phyloP scores from a whole-genome alignment of 2,888 invertebrate genomes.

The Hydrotaea diabolus region DNA sequence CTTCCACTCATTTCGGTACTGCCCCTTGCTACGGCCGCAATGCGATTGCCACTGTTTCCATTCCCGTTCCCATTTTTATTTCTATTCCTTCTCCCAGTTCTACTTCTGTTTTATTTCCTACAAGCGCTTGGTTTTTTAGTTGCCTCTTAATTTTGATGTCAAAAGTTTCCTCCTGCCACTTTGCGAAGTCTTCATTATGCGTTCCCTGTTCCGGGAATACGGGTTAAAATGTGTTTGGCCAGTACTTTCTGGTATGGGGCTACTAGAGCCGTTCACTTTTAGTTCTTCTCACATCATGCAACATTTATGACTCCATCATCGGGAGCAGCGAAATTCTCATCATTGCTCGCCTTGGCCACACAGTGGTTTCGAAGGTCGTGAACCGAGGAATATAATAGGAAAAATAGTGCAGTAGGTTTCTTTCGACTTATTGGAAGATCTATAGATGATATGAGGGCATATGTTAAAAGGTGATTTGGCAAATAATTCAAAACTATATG shows the following conservation, averaged over 20 bases:
- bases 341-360: no score
- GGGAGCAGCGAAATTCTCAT: no score
- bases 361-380: no score
- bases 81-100: not conserved
- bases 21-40: not conserved
- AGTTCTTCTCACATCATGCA: not conserved
- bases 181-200: slow-evolving; percentile 11
- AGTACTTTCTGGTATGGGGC: not conserved
- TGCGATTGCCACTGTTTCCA: not conserved
- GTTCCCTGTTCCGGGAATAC: not conserved
- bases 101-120: not conserved
- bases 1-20: slow-evolving; percentile 25
- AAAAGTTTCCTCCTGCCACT: slow-evolving; percentile 25
- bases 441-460: no score
- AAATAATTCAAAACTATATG: no score
- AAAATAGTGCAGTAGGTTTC: no score
- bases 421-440: no score
- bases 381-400: no score
- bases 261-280: not conserved
- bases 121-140: not conserved
- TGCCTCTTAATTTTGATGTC: slow-evolving; percentile 8
- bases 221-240: not conserved
- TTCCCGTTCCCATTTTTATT: not conserved
- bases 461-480: no score
- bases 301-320: not conserved